phyloP scores from a whole-genome alignment of 2,113 vertebrate genomes.

The Pantherophis guttatus region DNA sequence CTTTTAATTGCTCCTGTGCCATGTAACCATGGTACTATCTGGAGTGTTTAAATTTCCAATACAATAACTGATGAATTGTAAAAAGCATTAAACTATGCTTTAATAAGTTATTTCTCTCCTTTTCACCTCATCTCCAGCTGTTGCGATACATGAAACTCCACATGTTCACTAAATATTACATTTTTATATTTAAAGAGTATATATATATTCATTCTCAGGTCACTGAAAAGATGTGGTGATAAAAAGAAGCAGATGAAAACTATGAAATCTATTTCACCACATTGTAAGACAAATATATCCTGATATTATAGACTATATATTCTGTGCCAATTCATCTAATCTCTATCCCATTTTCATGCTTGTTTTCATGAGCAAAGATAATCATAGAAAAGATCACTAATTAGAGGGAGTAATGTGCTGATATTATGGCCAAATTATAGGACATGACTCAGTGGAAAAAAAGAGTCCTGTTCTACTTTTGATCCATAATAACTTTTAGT shows the following conservation, averaged over 20 bases:
- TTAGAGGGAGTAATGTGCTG: neutral
- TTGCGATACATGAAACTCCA: neutral
- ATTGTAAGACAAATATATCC: neutral
- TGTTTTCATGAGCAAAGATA: neutral
- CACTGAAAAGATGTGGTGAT: neutral
- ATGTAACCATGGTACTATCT: slow-evolving; percentile 1
- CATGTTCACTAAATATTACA: neutral
- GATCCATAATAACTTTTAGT: neutral
- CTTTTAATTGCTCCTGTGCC: slow-evolving; percentile 54
- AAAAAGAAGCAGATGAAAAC: accelerated
- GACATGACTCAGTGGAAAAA: neutral
- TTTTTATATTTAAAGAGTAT: neutral
- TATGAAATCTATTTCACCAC: neutral
- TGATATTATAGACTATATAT: neutral
- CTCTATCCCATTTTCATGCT: neutral
- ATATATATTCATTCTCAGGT: neutral
- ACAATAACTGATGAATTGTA: slow-evolving; percentile 48
- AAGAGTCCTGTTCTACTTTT: neutral
- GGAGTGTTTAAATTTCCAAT: slow-evolving; percentile 1
- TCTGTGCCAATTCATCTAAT: neutral
- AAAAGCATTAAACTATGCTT: slow-evolving; percentile 28
- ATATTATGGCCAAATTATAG: neutral
- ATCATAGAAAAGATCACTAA: neutral
- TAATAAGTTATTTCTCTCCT: slow-evolving; percentile 17
- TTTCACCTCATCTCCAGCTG: neutral